A percentile compares a stretch with the other conserved stretches of the same genome.
These are phyloP conservation scores for Zosterops lateralis DNA, from an alignment of 2,113 vertebrate genomes.

Conservation along the genomic window DNA sequence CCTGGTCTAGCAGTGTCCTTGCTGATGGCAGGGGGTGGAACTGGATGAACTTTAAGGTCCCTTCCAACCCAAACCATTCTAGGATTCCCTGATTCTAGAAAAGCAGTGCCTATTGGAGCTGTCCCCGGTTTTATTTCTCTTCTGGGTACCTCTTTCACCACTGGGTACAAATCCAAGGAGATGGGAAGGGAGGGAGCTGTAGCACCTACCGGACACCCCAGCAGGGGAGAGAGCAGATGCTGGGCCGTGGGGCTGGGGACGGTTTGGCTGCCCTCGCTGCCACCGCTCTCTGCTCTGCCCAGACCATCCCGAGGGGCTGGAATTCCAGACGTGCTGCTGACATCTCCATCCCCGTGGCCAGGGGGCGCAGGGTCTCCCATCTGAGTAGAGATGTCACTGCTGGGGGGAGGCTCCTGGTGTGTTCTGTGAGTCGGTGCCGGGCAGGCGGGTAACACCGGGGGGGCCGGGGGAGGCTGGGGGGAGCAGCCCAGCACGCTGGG, in stretches of 20 bases:
- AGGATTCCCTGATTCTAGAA: neutral
- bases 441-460: fast-evolving
- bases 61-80: neutral
- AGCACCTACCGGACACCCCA: slow-evolving; percentile 66
- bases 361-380: fast-evolving
- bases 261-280: neutral
- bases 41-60: neutral
- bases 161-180: neutral
- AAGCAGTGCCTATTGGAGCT: neutral
- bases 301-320: fast-evolving
- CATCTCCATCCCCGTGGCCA: fast-evolving
- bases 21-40: neutral
- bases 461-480: fast-evolving
- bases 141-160: neutral
- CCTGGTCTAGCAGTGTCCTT: neutral
- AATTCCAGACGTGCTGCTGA: fast-evolving
- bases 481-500: neutral
- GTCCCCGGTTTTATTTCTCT: neutral
- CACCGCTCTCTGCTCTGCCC: neutral
- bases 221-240: slow-evolving; percentile 63
- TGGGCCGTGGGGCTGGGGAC: neutral
- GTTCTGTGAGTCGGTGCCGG: fast-evolving
- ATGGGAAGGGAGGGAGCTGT: neutral
- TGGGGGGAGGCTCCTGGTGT: neutral
- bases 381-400: fast-evolving